Base-by-base conservation (phyloP, 2,797 vertebrate species). In the Acestrorhynchus altus region DNA sequence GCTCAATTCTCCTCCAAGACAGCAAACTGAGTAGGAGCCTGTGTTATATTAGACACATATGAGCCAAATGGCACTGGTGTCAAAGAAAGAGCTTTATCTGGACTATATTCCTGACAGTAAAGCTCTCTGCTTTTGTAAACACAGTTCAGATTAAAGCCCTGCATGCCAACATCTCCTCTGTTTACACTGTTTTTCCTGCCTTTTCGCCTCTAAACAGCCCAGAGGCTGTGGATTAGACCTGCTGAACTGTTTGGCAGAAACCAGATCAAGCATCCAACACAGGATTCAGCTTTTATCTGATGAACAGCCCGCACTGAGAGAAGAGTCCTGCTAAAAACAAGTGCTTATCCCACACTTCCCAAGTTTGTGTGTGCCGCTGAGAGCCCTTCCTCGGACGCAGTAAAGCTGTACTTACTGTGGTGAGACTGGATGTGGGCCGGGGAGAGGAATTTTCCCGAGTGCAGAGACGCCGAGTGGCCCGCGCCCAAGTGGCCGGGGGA, bases 321-420 rank as follows among this genome's bases (percentile, higher is more conserved):
- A 35, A 35, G 31, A 6, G 31, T 35, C 2, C 31, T n/a, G n/a
- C n/a, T n/a, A n/a, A n/a, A n/a, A n/a, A n/a, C n/a, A n/a, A n/a
- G n/a, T n/a, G n/a, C n/a, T n/a, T n/a, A n/a, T 35, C 31, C 31
- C 31, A 2, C 31, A 35, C 2, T 6, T 35, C 31, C 31, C 31
- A 35, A 35, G 31, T 35, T 35, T 35, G n/a, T n/a, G n/a, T n/a
- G n/a, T n/a, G n/a, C n/a, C n/a, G n/a, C n/a, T n/a, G n/a, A n/a
- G n/a, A n/a, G n/a, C n/a, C n/a, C n/a, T n/a, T n/a, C n/a, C n/a
- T n/a, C n/a, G n/a, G n/a, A n/a, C n/a, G n/a, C n/a, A n/a, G n/a
- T n/a, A n/a, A n/a, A n/a, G 94, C 96, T 98, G 92, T 66, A 94
- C 96, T 98, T 92, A 98, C 97, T 93, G 87, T 97, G 95, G 88